Conservation (phyloP, 2,888 invertebrate species). For the Leucoma salicis region DNA sequence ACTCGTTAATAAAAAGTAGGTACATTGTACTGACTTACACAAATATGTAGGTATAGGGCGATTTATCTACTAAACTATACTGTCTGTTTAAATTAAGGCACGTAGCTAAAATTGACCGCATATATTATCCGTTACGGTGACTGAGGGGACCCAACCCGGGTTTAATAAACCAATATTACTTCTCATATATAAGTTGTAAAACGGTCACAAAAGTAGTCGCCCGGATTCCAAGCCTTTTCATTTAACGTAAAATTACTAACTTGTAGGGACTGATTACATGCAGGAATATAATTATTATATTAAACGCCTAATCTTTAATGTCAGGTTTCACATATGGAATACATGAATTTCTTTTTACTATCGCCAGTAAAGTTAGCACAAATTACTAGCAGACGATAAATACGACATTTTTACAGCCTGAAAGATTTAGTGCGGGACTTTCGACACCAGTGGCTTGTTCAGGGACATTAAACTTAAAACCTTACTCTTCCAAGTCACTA, state of each 20-base stretch:
- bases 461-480: conserved; percentile 44
- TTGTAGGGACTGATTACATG: no score
- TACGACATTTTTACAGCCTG: conserved; percentile 32
- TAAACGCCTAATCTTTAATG: no score
- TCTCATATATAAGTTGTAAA: conserved; percentile 50
- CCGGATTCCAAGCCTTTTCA: conserved; percentile 41
- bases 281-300: no score
- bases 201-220: conserved; percentile 35
- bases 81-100: no score
- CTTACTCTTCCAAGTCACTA: background rate
- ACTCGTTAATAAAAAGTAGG: no score
- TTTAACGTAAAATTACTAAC: conserved; percentile 38
- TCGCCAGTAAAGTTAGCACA: conserved; percentile 38
- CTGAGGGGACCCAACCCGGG: conserved; percentile 45
- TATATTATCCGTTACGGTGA: conserved; percentile 51
- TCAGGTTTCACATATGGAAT: conserved; percentile 26
- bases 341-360: conserved; percentile 31
- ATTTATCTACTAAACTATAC: no score
- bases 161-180: conserved; percentile 46
- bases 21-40: no score
- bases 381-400: conserved; percentile 39
- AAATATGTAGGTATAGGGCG: no score
- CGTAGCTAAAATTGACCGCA: no score
- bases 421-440: conserved; percentile 30
- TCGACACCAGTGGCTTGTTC: conserved; percentile 51